These are phyloP conservation scores for Protomyctophum bolini DNA, from an alignment of 2,113 vertebrate genomes.

Conservation along the genomic window DNA sequence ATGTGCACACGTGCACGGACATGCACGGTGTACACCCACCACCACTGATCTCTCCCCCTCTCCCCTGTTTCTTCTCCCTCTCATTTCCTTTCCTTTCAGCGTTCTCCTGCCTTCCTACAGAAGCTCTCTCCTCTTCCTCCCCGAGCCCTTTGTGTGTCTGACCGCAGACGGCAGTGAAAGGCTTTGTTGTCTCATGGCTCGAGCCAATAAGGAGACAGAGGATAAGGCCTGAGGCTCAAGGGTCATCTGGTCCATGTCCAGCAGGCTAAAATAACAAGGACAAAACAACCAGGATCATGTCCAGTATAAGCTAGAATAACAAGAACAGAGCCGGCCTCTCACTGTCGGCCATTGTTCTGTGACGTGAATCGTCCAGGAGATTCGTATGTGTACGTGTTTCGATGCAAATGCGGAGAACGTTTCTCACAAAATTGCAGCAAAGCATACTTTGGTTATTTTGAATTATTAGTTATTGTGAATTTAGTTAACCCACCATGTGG, in stretches of 20 bases:
- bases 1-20: no score
- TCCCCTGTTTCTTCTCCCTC: neutral
- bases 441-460: no score
- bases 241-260: neutral
- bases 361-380: neutral
- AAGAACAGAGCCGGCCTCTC: neutral
- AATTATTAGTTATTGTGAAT: no score
- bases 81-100: neutral
- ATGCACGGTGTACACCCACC: neutral
- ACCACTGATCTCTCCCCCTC: neutral
- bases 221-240: neutral
- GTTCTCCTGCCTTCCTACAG: neutral
- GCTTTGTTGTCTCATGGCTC: slow-evolving; percentile 14
- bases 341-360: slow-evolving; percentile 4
- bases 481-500: no score
- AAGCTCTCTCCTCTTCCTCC: neutral
- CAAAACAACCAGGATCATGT: neutral
- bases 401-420: neutral
- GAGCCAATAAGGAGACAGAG: neutral
- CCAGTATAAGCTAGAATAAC: slow-evolving; percentile 38
- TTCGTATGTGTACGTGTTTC: neutral
- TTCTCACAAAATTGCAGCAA: no score
- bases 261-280: slow-evolving; percentile 37
- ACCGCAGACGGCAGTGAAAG: neutral
- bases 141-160: neutral